A percentile compares a stretch with the other conserved stretches of the same genome.
Conservation (phyloP, 1,140 invertebrate genomes). For the Hylaeus volcanicus region DNA sequence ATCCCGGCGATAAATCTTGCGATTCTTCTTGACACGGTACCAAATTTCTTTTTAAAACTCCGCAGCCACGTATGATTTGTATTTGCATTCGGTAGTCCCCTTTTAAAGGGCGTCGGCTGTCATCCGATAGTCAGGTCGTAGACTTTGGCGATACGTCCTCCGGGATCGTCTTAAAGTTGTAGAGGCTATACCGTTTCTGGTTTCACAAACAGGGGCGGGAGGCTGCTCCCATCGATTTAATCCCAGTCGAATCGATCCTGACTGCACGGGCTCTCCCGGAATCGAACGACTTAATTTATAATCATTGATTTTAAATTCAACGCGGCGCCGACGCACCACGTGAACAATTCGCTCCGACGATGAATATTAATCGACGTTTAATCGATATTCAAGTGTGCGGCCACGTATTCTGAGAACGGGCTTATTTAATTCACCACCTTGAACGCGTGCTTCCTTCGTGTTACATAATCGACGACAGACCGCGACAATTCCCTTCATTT, state of each 20-base stretch:
- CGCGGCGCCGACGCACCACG: not conserved
- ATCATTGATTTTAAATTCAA: conserved; percentile 43
- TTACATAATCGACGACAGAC: not conserved
- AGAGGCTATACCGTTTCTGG: no score
- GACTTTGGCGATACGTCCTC: no score
- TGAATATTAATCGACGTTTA: conserved; percentile 50
- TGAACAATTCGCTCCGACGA: conserved; percentile 23
- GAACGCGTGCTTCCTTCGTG: not conserved
- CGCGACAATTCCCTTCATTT: not conserved
- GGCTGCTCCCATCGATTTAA: no score
- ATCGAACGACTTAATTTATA: conserved; percentile 39
- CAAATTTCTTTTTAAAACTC: not conserved
- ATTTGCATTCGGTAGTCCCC: no score
- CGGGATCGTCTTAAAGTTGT: no score
- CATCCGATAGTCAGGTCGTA: no score
- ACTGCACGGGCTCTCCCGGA: not conserved
- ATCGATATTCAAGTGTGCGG: conserved; percentile 33
- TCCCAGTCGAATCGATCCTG: not conserved
- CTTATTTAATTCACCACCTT: conserved; percentile 27
- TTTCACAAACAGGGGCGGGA: no score
- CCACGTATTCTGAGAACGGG: conserved; percentile 13
- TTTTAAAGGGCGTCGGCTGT: no score
- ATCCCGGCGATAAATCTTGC: no score
- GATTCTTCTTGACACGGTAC: no score
- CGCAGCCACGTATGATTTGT: not conserved